These are phyloP conservation scores for Ips typographus DNA, from an alignment of 1,140 invertebrate species.

Conservation along the genomic window DNA sequence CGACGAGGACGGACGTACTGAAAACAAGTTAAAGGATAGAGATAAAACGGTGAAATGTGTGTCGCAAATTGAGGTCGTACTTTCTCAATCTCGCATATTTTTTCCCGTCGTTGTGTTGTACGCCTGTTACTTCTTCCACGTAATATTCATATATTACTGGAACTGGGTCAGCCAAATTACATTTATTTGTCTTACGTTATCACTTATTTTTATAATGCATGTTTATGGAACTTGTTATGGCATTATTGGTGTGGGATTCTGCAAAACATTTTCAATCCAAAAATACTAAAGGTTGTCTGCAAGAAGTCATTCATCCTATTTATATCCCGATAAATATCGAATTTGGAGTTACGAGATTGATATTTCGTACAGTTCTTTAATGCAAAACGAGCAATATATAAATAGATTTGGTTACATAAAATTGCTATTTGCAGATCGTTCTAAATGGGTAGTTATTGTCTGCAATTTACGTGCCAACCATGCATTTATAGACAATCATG, in stretches of 20 bases:
- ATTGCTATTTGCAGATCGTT: no score
- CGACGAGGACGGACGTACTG: constrained; percentile 34
- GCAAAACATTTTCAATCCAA: no score
- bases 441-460: no score
- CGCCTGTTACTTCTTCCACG: constrained; percentile 37
- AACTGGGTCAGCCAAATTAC: constrained; percentile 29
- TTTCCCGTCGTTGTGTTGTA: constrained; percentile 26
- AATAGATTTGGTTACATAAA: no score
- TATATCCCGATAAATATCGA: no score
- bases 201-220: neutral
- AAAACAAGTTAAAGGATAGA: constrained; percentile 36
- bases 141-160: constrained; percentile 32
- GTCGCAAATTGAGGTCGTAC: constrained; percentile 45
- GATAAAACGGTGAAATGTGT: constrained; percentile 45
- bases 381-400: no score
- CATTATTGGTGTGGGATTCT: neutral
- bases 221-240: neutral
- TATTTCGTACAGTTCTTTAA: no score
- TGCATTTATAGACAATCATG: no score
- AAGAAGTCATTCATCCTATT: no score
- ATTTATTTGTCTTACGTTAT: constrained; percentile 4
- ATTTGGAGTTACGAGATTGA: no score
- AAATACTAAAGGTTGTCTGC: no score
- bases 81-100: constrained; percentile 42
- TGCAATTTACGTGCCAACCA: no score